Evolutionary conservation across 1,140 invertebrate species (phyloP).

Genomic region (Drosophila obscura): DNA sequence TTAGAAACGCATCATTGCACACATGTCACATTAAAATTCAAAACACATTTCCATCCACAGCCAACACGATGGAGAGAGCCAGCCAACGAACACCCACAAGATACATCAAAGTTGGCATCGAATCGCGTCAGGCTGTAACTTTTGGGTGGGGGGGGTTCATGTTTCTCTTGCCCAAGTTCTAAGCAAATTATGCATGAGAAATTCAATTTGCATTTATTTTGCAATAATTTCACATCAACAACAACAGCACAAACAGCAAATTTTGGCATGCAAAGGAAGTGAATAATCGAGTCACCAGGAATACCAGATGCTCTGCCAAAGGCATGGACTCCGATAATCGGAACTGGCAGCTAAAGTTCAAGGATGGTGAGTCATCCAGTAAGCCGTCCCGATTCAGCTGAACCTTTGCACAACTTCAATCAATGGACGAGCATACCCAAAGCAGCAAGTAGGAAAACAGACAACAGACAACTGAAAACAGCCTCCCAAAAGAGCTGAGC

Average conservation of each 20-base stretch:
- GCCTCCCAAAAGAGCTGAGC: conserved; percentile 20
- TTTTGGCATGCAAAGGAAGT: conserved; percentile 39
- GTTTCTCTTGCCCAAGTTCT: conserved; percentile 58
- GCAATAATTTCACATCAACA: conserved; percentile 81
- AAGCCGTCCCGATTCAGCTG: not conserved
- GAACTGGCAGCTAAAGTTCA: too few relatives aligned
- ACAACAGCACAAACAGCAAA: conserved; percentile 43
- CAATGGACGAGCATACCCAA: not conserved
- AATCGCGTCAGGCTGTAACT: conserved; percentile 19
- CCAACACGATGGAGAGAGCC: not conserved
- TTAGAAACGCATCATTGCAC: conserved; percentile 17
- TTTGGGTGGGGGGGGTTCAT: conserved; percentile 2
- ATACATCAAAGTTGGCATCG: conserved; percentile 68
- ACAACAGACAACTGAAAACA: conserved; percentile 23
- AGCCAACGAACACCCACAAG: conserved; percentile 31
- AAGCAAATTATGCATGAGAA: conserved; percentile 82
- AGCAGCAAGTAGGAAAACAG: conserved; percentile 25
- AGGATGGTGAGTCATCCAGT: too few relatives aligned
- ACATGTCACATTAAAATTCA: conserved; percentile 66
- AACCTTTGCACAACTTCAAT: not conserved
- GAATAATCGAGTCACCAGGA: conserved; percentile 6
- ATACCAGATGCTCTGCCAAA: conserved; percentile 52
- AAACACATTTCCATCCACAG: conserved; percentile 49
- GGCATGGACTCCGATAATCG: not conserved
- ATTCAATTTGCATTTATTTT: conserved; percentile 83